Evolutionary conservation across 2,797 vertebrate species (phyloP).

Genomic region (Garrulus glandarius): DNA sequence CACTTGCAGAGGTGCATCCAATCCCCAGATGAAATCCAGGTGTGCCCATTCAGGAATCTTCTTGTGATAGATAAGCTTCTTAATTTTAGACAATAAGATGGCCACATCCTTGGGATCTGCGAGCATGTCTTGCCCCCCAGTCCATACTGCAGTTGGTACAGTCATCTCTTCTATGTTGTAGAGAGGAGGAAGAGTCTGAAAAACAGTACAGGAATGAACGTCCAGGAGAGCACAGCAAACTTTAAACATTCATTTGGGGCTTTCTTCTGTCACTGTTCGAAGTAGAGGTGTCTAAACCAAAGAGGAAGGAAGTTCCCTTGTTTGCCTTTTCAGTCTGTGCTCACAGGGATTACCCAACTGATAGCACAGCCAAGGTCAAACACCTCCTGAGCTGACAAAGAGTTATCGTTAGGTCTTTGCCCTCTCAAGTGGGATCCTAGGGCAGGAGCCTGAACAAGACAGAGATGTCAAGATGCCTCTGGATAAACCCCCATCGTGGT

Average conservation of each 20-base stretch:
- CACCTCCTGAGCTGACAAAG: background rate
- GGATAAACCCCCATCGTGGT: background rate
- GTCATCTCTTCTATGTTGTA: conserved; percentile 81
- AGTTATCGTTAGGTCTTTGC: background rate
- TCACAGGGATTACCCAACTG: background rate
- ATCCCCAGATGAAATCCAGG: conserved; percentile 90
- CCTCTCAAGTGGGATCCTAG: background rate
- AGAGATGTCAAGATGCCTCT: background rate
- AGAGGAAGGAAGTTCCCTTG: background rate
- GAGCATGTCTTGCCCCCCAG: conserved; percentile 82
- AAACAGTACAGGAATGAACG: background rate
- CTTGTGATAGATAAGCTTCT: conserved; percentile 82
- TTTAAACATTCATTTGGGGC: background rate
- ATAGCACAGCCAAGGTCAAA: background rate
- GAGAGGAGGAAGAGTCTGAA: conserved; percentile 80
- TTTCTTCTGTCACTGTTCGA: background rate
- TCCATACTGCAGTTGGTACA: conserved; percentile 85
- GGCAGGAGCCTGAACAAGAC: background rate
- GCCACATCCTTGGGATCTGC: conserved; percentile 80
- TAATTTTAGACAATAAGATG: conserved; percentile 81
- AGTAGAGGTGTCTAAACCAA: background rate
- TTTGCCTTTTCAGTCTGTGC: background rate
- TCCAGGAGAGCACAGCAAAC: background rate
- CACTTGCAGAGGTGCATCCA: conserved; percentile 82
- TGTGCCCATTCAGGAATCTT: conserved; percentile 87